phyloP scores from a whole-genome alignment of 2,797 vertebrate genomes.

The Silurus aristotelis region DNA sequence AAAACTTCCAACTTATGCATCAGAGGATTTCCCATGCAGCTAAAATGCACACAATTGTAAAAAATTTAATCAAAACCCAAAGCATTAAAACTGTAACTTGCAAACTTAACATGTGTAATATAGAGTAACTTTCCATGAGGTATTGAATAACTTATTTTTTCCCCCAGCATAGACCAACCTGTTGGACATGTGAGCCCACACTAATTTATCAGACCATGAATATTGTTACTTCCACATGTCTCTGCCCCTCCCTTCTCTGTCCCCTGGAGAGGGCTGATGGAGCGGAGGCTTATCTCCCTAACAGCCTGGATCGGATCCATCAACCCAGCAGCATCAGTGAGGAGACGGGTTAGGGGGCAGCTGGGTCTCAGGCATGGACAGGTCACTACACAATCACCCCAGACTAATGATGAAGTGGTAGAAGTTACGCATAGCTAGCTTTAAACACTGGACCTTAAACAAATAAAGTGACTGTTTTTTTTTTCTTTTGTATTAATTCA shows the following conservation, averaged over 20 bases:
- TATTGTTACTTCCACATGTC: constrained; percentile 53
- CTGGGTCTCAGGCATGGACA: constrained; percentile 56
- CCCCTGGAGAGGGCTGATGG: constrained; percentile 77
- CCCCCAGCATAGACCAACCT: not conserved
- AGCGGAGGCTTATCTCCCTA: constrained; percentile 81
- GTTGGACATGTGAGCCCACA: not conserved
- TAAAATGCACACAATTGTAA: not conserved
- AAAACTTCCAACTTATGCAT: no score
- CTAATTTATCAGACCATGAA: not conserved
- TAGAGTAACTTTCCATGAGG: no score
- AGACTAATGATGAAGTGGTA: constrained; percentile 64
- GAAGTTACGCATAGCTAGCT: constrained; percentile 27
- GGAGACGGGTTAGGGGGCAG: not conserved
- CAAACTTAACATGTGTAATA: not conserved
- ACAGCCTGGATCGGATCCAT: constrained; percentile 77
- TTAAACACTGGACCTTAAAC: constrained; percentile 31
- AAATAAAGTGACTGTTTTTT: constrained; percentile 39
- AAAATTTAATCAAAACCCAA: not conserved
- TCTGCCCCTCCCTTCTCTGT: constrained; percentile 61
- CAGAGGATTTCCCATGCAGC: not conserved
- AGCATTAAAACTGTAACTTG: not conserved
- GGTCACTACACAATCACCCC: constrained; percentile 64
- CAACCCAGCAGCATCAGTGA: constrained; percentile 51
- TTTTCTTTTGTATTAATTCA: not conserved
- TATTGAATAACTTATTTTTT: no score